Percentiles rank a stretch among this genome's conserved stretches.
phyloP scores from a whole-genome alignment of 2,888 invertebrate genomes.

The Lasioglossum vierecki region DNA sequence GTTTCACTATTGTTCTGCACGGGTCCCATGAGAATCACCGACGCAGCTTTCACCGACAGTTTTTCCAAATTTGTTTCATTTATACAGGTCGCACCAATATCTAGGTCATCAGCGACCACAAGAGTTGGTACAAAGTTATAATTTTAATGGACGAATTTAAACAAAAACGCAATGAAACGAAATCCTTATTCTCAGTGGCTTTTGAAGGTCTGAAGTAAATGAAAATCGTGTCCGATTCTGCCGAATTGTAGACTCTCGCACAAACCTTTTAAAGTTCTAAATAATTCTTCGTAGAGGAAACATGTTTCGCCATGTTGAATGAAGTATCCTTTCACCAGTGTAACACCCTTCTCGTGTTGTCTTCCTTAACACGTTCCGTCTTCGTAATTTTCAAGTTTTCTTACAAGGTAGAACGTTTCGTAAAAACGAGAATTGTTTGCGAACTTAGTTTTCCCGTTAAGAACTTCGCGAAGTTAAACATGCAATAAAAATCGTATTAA shows the following conservation, averaged over 20 bases:
- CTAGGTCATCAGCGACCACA: background rate
- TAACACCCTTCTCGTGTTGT: background rate
- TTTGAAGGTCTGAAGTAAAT: too few species aligned
- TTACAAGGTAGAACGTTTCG: background rate
- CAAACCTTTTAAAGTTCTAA: background rate
- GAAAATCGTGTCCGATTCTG: too few species aligned
- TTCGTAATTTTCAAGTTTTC: background rate
- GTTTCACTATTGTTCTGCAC: background rate
- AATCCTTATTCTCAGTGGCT: too few species aligned
- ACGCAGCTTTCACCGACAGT: too few species aligned
- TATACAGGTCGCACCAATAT: background rate
- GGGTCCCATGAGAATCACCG: too few species aligned
- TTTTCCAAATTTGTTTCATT: background rate
- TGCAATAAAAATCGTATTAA: background rate
- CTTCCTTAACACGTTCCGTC: background rate
- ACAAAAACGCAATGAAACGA: too few species aligned
- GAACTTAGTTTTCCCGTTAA: background rate
- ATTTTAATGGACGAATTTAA: too few species aligned
- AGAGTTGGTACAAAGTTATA: too few species aligned
- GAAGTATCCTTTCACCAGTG: background rate
- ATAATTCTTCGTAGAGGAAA: background rate
- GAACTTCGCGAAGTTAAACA: background rate
- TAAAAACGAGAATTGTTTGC: background rate
- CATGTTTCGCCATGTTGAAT: background rate
- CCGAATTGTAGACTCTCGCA: too few species aligned